Evolutionary conservation across 2,888 invertebrate genomes (phyloP), one percentile per base, ranked within the genome.

Genomic region (Drosophila monieri): DNA sequence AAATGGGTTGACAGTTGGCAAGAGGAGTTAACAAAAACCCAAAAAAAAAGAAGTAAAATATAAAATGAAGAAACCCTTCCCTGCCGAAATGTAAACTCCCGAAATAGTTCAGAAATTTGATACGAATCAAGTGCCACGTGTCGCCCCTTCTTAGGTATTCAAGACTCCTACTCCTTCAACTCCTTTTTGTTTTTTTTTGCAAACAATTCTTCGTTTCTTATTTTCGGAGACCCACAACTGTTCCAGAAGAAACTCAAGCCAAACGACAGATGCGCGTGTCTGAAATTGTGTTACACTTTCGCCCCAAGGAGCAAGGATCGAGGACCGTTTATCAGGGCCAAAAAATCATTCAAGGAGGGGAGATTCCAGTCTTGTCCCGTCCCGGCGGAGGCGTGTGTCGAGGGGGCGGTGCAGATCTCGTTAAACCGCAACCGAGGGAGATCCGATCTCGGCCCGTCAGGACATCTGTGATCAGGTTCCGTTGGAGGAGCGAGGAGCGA

Each of bases 111-210:
- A 77, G 88, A 88, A 89, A 88, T 80, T 77, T 77, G 89, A 89
- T 89, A 89, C 83, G 89, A 89, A 89, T 89, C 89, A 89, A 84
- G 80, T 88, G 89, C 88, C 89, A 89, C 89, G 89, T 89, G 89
- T 85, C 88, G 77, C 73, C 65, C 71, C 75, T 72, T 52, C 49
- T 35, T 41, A 4, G 25, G 32, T 14, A 35, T 53, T 51, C 55
- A 30, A 32, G 49, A 53, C 25, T 67, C 51, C 37, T 67, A 53
- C 25, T 67, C 51, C 37, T 67, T 46, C 35, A 23, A 23, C 21
- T 23, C 21, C 21, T 4, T 23, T 5, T 23, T 3, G 21, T 21
- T 9, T 25, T 39, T 61, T 57, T 61, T 52, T 46, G 60, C 61
- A 9, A 69, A 55, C 59, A 69, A 15, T 47, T 60, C 21, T 44